phyloP scores from a whole-genome alignment of 2,113 vertebrate genomes.

The Natator depressus region DNA sequence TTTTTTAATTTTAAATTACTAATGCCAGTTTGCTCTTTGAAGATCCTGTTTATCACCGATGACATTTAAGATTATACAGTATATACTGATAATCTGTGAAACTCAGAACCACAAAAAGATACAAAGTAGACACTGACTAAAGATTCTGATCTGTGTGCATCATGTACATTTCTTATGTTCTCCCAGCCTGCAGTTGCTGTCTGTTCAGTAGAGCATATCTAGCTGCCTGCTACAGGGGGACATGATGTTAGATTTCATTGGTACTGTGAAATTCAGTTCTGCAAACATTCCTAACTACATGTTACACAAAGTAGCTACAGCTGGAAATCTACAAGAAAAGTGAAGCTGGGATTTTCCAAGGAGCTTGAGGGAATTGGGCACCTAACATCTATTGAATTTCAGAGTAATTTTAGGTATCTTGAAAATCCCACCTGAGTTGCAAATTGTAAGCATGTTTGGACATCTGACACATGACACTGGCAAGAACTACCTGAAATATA shows the following conservation, averaged over 20 bases:
- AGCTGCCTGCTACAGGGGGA: not conserved
- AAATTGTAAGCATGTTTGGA: not conserved
- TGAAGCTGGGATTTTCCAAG: not conserved
- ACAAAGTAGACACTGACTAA: rapidly evolving
- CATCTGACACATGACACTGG: not conserved
- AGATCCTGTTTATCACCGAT: not conserved
- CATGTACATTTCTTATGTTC: not conserved
- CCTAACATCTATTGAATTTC: not conserved
- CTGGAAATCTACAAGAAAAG: not conserved
- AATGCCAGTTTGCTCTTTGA: not conserved
- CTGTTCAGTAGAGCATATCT: not conserved
- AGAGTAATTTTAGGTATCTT: not conserved
- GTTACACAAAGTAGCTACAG: rapidly evolving
- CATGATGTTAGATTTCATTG: not conserved
- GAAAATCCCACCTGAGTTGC: rapidly evolving
- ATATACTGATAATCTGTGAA: too few species aligned
- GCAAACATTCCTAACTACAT: rapidly evolving
- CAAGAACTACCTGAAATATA: not conserved
- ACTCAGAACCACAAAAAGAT: not conserved
- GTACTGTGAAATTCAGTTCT: not conserved
- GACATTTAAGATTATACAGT: not conserved
- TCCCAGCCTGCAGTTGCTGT: not conserved
- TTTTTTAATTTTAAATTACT: not conserved
- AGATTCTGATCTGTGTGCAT: rapidly evolving
- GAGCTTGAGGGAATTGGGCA: rapidly evolving